Conservation (phyloP, 2,888 invertebrate species). For the Hemaris fuciformis region DNA sequence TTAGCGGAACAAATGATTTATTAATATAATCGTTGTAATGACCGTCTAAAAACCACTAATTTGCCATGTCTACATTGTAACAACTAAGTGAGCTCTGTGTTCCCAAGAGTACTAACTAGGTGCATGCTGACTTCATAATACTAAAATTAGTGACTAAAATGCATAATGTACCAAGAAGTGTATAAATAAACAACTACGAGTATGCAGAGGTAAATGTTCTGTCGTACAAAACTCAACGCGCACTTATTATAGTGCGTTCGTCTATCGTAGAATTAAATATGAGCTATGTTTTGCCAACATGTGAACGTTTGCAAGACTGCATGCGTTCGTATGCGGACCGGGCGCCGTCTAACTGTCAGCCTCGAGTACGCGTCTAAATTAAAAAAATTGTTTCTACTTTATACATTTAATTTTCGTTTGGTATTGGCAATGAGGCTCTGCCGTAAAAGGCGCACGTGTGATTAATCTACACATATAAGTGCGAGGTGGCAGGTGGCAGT, state of each 20-base stretch:
- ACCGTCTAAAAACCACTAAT: conserved; percentile 35
- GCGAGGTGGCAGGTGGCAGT: background rate
- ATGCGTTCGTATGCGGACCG: background rate
- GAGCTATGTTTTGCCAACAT: background rate
- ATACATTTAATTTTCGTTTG: background rate
- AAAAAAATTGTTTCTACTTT: background rate
- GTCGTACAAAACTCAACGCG: conserved; percentile 33
- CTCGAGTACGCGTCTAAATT: conserved; percentile 9
- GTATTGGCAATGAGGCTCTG: conserved; percentile 6
- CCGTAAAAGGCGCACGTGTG: background rate
- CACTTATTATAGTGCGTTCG: background rate
- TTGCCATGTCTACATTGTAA: conserved; percentile 56
- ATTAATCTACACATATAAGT: background rate
- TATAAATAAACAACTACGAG: conserved; percentile 59
- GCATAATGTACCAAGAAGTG: conserved; percentile 51
- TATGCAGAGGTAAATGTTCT: conserved; percentile 55
- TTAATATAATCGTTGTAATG: conserved; percentile 33
- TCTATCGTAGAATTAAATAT: background rate
- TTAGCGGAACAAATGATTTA: conserved; percentile 38
- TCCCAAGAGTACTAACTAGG: conserved; percentile 61
- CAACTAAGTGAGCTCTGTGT: conserved; percentile 36
- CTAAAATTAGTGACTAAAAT: conserved; percentile 64
- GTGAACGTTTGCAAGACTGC: background rate
- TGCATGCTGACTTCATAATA: conserved; percentile 68
- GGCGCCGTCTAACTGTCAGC: background rate